Conservation (phyloP, 2,888 invertebrate genomes). For the Eumacrocentrus americanus region DNA sequence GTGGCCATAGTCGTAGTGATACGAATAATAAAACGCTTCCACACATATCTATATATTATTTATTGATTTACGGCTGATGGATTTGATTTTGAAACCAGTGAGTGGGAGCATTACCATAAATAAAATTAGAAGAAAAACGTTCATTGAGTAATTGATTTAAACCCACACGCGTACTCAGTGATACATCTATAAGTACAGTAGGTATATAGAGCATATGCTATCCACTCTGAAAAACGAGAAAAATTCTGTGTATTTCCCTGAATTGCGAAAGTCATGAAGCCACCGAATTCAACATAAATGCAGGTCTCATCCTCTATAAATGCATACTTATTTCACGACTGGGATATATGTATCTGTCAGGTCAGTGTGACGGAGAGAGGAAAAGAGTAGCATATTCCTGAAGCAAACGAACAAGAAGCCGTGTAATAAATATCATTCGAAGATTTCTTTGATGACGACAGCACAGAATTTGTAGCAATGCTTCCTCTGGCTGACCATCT, state of each 20-base stretch:
- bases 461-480: too few relatives aligned
- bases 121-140: background rate
- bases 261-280: background rate
- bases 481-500: too few relatives aligned
- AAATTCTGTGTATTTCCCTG: background rate
- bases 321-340: too few relatives aligned
- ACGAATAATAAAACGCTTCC: background rate
- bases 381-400: background rate
- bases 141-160: background rate
- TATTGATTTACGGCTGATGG: background rate
- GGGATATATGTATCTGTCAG: background rate
- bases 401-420: background rate
- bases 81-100: background rate
- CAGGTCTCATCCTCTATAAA: too few relatives aligned
- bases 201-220: background rate
- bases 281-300: background rate
- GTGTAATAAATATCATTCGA: slow-evolving; percentile 7
- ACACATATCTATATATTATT: background rate
- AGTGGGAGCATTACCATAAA: background rate
- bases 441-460: slow-evolving; percentile 10
- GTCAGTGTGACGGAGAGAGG: background rate
- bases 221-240: background rate
- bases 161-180: background rate
- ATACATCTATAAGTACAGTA: background rate
- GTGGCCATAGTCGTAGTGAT: too few relatives aligned